These are phyloP conservation scores for Thrips palmi DNA, from an alignment of 1,140 invertebrate species.

Conservation along the genomic window DNA sequence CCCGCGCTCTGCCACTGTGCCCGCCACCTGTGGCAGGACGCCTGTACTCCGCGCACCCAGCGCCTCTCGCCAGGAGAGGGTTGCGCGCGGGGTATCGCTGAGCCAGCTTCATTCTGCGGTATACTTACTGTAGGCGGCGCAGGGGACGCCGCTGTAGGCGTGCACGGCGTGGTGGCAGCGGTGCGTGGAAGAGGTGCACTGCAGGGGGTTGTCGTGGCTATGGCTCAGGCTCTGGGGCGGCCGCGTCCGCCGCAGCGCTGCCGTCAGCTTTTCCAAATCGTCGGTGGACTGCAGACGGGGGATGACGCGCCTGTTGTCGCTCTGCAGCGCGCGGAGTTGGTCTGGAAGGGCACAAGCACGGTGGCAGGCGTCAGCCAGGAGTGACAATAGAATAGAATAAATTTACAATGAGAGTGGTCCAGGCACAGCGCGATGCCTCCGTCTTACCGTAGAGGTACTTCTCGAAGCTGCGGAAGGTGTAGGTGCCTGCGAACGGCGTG, in stretches of 20 bases:
- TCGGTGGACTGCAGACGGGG: conserved; percentile 29
- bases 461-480: conserved; percentile 73
- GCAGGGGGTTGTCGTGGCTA: conserved; percentile 39
- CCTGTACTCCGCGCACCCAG: no score
- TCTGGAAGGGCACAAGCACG: conserved; percentile 22
- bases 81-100: not conserved
- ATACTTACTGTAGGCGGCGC: conserved; percentile 61
- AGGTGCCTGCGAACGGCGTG: conserved; percentile 48
- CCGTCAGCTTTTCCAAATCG: conserved; percentile 38
- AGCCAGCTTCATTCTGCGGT: not conserved
- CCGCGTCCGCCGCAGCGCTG: conserved; percentile 22
- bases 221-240: conserved; percentile 18
- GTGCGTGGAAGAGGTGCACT: conserved; percentile 68
- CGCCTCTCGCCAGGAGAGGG: no score
- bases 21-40: no score
- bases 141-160: conserved; percentile 75
- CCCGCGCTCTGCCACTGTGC: no score
- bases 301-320: conserved; percentile 27
- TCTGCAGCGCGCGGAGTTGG: conserved; percentile 59
- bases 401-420: no score
- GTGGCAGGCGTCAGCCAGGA: not conserved
- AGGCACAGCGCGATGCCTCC: no score
- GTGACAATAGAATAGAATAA: no score
- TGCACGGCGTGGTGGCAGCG: conserved; percentile 75
- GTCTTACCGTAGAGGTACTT: conserved; percentile 65